Evolutionary conservation across 2,113 vertebrate genomes (phyloP), one percentile per base, ranked within the genome.

Genomic region (Corydoras sp.): DNA sequence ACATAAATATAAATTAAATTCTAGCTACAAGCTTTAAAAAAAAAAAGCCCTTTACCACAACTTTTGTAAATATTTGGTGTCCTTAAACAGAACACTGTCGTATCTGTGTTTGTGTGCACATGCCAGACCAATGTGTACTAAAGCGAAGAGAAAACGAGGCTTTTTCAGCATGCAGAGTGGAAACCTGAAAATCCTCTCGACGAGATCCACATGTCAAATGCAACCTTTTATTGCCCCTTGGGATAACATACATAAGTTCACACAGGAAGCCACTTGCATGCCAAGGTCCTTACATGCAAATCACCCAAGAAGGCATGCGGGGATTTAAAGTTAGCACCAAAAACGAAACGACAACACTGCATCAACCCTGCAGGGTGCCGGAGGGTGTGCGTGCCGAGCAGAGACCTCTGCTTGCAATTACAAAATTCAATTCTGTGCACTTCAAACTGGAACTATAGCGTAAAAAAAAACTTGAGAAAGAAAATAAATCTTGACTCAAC

Each of bases 221-320:
- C 59, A 63, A 48, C 69, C 69, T 55, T 48, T 56, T 51, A 12
- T 51, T 63, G 32, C 60, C 59, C 32, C 51, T 35, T 56, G 50
- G 60, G 69, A 56, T 13, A 29, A 1, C 6, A 54, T 59, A 62
- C 49, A 51, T 51, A 61, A 15, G 29, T 24, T 11, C 55, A 49
- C 32, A 72, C 56, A 73, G 58, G 64, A 73, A 73, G 67, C 53
- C 71, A 61, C 63, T 67, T 43, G 64, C 71, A 66, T 73, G 58
- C 71, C 71, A 73, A 61, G 53, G 63, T 53, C 64, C 64, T 73
- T 18, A 58, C 61, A 73, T 73, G 72, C 63, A 68, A 65, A 67
- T 58, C 58, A 76, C 64, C 54, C 14, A 10, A 53, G 35, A 43
- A 43, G 35, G 35, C 35, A 43, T 43, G 35, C 7, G 0, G 35